A percentile compares a stretch with the other conserved stretches of the same genome.
Evolutionary conservation across 2,797 vertebrate genomes (phyloP).

Genomic region (Gadopsis marmoratus): DNA sequence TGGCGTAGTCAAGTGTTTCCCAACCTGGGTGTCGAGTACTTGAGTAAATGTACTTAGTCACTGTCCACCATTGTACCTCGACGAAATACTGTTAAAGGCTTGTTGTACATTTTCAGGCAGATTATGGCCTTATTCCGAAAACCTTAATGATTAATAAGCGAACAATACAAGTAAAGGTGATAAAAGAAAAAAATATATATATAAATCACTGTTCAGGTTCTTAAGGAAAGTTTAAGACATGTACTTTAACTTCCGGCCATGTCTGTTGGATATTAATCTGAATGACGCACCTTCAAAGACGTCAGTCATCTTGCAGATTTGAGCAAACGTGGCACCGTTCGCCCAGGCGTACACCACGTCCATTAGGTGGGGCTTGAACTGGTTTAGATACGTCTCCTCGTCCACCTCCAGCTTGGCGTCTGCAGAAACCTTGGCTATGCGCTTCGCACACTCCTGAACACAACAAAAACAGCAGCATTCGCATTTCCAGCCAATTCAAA

Average conservation of each 20-base stretch:
- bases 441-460: conserved; percentile 95
- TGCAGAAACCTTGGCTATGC: conserved; percentile 97
- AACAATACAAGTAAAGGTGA: background rate
- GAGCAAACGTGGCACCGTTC: conserved; percentile 94
- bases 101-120: background rate
- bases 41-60: too few species aligned
- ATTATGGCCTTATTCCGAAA: too few species aligned
- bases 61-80: too few species aligned
- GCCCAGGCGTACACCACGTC: conserved; percentile 98
- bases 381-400: conserved; percentile 93
- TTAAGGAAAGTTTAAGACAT: background rate
- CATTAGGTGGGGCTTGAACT: conserved; percentile 97
- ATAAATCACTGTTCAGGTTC: too few species aligned
- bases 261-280: too few species aligned
- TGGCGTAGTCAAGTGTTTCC: too few species aligned
- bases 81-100: background rate
- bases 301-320: conserved; percentile 99
- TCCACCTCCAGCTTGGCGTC: conserved; percentile 98
- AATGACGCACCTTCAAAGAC: conserved; percentile 93
- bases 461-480: background rate
- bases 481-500: background rate
- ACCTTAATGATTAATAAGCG: background rate
- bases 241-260: background rate
- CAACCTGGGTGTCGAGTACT: too few species aligned
- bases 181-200: background rate